Percentiles rank a stretch among this genome's conserved stretches.
Conservation (phyloP, 2,113 vertebrate genomes). For the Aptenodytes patagonicus region DNA sequence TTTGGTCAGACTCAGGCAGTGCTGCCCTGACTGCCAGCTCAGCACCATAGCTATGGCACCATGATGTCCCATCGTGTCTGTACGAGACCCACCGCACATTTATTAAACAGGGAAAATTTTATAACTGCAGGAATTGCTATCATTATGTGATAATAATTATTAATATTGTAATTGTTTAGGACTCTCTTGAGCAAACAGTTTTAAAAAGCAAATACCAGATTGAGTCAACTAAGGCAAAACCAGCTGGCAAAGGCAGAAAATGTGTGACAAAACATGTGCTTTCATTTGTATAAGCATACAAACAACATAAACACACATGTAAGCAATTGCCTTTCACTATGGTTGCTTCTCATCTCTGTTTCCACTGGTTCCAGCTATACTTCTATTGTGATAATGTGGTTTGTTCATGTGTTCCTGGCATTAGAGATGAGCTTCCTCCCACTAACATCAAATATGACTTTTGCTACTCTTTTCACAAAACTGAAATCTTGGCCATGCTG, state of each 20-base stretch:
- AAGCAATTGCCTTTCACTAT: constrained; percentile 17
- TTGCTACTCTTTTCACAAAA: not conserved
- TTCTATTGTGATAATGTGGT: not conserved
- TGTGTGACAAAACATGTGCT: not conserved
- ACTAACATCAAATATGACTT: not conserved
- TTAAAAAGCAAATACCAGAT: not conserved
- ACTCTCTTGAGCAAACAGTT: not conserved
- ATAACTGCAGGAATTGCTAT: not conserved
- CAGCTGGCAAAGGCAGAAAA: constrained; percentile 4
- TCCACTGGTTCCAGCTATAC: not conserved
- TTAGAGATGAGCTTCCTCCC: not conserved
- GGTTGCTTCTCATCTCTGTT: not conserved
- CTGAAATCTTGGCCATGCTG: not conserved
- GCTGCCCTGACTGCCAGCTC: not conserved
- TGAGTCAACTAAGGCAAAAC: not conserved
- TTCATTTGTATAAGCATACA: not conserved
- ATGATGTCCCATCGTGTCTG: rapidly evolving
- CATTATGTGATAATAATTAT: not conserved
- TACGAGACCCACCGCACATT: not conserved
- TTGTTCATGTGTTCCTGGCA: not conserved
- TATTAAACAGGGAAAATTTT: not conserved
- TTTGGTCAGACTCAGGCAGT: not conserved
- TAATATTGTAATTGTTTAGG: not conserved
- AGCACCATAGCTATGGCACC: not conserved
- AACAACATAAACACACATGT: constrained; percentile 24